Conservation (phyloP, 2,113 vertebrate species). For the Limanda limanda region DNA sequence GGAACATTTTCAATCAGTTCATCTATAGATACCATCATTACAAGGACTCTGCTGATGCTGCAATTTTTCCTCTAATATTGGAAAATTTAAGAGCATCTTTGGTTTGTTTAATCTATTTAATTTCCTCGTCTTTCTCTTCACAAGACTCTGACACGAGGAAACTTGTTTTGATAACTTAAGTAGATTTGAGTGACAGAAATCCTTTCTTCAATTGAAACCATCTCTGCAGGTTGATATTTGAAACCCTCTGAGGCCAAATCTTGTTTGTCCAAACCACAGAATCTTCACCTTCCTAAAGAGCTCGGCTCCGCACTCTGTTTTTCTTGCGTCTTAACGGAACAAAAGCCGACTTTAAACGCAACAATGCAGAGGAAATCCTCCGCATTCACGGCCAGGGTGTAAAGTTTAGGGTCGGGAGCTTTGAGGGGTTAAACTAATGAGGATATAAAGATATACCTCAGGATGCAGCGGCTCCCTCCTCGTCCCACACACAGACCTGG, state of each 20-base stretch:
- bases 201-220: not conserved
- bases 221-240: slow-evolving; percentile 42
- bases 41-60: not conserved
- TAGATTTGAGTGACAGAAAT: not conserved
- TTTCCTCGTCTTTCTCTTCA: not conserved
- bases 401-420: slow-evolving; percentile 60
- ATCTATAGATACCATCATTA: not conserved
- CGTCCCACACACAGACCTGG: slow-evolving; percentile 56
- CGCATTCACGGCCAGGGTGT: slow-evolving; percentile 55
- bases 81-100: not conserved
- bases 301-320: slow-evolving; percentile 49
- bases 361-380: slow-evolving; percentile 68
- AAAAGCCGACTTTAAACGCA: slow-evolving; percentile 44
- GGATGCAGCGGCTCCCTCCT: slow-evolving; percentile 32
- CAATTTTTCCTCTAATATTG: not conserved
- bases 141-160: too few species aligned
- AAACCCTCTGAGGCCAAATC: slow-evolving; percentile 57
- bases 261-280: slow-evolving; percentile 62
- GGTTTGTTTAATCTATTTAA: not conserved
- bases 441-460: slow-evolving; percentile 45
- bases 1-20: slow-evolving; percentile 1
- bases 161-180: not conserved
- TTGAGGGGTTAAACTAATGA: slow-evolving; percentile 61
- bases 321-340: slow-evolving; percentile 64
- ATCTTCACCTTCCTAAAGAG: slow-evolving; percentile 46